A percentile compares a stretch with the other conserved stretches of the same genome.
Conservation (phyloP, 2,113 vertebrate species). For the Hyperopisus bebe region DNA sequence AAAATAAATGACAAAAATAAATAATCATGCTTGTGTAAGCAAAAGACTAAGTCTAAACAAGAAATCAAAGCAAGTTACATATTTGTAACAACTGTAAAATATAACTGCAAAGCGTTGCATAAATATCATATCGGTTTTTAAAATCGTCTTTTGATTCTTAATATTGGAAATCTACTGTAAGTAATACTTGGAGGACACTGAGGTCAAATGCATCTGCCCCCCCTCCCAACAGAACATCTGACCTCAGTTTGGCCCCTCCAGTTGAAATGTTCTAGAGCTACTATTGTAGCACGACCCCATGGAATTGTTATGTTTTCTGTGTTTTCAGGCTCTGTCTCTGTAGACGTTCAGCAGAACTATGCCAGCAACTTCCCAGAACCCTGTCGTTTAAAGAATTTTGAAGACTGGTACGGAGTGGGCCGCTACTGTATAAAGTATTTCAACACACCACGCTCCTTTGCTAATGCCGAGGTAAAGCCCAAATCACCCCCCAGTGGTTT, state of each 20-base stretch:
- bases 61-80: too few relatives aligned
- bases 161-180: not conserved
- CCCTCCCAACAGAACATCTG: not conserved
- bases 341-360: not conserved
- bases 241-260: not conserved
- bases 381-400: not conserved
- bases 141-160: not conserved
- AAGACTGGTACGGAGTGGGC: constrained; percentile 17
- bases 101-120: not conserved
- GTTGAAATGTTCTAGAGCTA: not conserved
- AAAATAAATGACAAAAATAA: too few relatives aligned
- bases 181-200: not conserved
- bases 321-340: not conserved
- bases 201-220: not conserved
- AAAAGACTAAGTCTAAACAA: too few relatives aligned
- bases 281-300: not conserved
- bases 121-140: not conserved
- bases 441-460: not conserved
- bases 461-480: not conserved
- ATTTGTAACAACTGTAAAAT: not conserved
- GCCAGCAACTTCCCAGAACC: not conserved
- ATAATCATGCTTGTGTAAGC: too few relatives aligned
- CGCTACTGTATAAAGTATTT: constrained; percentile 17
- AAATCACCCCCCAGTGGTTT: not conserved
- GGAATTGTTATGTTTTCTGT: not conserved